Evolutionary conservation across 1,140 invertebrate genomes (phyloP), one percentile per base, ranked within the genome.

Genomic region (Magallana angulata): DNA sequence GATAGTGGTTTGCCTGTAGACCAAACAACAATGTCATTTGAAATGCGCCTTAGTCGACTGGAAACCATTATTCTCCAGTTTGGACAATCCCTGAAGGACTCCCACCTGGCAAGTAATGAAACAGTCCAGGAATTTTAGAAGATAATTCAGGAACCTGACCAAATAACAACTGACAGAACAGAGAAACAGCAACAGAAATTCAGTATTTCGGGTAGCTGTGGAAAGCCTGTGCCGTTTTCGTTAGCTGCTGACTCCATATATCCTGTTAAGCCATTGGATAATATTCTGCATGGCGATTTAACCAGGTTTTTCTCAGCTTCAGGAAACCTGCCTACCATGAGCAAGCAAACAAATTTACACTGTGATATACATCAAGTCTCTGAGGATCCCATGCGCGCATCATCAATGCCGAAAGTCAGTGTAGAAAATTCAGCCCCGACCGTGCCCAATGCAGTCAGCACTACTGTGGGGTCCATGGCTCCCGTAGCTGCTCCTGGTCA

Each of bases 71-170:
- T 68, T 68, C 9, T 68, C 7, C 64, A 68, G 64, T 24, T 68
- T 4, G 64, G 64, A 68, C 64, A 68, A 68, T 68, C 64, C 64
- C 30, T 68, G n/a, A 68, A 68, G 30, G 64, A 68, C 9, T 68
- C 64, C 9, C 18, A 16, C 0, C n/a, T 68, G 30, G 64, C 16
- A 24, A 68, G 64, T 3, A 7, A 68, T n/a, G n/a, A n/a, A n/a
- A n/a, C n/a, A n/a, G n/a, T n/a, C n/a, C n/a, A n/a, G n/a, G n/a
- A n/a, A n/a, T 24, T 24, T 16, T 24, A 68, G n/a, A 24, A 68
- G 18, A 68, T 24, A 68, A 68, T 24, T 24, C 64, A 68, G 64
- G 64, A 68, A 8, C 7, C 64, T 68, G 64, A 68, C 64, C 18
- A 68, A 68, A 68, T 68, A 24, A 24, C 18, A 24, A 9, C n/a